phyloP scores from a whole-genome alignment of 2,888 invertebrate species.

The Cheilosia grossa region DNA sequence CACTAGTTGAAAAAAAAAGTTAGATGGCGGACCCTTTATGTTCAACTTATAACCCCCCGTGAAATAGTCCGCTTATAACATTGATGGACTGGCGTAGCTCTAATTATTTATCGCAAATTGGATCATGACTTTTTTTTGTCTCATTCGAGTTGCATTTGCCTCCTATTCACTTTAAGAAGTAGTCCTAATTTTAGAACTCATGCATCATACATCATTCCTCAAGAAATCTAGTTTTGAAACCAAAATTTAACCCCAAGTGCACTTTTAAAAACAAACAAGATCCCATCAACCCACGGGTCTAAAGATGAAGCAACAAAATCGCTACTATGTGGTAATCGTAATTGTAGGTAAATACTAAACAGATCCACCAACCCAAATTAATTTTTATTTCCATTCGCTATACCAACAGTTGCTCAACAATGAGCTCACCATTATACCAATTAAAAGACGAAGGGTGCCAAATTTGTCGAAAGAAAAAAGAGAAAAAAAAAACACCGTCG shows the following conservation, averaged over 20 bases:
- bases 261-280: background rate
- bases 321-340: slow-evolving; percentile 22
- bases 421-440: slow-evolving; percentile 8
- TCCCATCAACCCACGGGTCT: background rate
- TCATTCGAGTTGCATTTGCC: too few species aligned
- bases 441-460: slow-evolving; percentile 7
- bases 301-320: background rate
- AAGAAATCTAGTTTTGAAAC: too few species aligned
- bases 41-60: too few species aligned
- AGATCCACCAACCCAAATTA: slow-evolving; percentile 4
- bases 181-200: too few species aligned
- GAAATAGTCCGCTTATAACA: too few species aligned
- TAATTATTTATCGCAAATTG: too few species aligned
- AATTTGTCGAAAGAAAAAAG: slow-evolving; percentile 26
- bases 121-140: too few species aligned
- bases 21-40: too few species aligned
- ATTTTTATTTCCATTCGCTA: slow-evolving; percentile 1
- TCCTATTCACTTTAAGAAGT: too few species aligned
- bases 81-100: too few species aligned
- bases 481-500: slow-evolving; percentile 3
- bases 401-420: background rate
- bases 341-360: slow-evolving; percentile 29
- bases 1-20: too few species aligned
- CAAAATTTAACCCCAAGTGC: background rate
- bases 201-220: too few species aligned